phyloP scores from a whole-genome alignment of 2,113 vertebrate genomes.

The Pica pica region DNA sequence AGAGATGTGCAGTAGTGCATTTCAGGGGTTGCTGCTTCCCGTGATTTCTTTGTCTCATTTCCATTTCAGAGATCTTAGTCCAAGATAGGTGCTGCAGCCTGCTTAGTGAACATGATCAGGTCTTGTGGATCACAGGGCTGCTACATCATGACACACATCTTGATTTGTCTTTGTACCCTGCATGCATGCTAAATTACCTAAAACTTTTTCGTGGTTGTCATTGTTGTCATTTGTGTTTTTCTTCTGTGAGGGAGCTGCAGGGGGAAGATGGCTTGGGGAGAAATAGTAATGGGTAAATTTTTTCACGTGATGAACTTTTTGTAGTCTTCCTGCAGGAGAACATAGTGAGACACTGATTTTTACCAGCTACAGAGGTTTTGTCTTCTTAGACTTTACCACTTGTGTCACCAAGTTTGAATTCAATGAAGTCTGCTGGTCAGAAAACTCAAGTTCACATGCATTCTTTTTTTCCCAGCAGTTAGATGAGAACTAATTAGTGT shows the following conservation, averaged over 20 bases:
- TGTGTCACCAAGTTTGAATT: not conserved
- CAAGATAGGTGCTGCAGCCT: not conserved
- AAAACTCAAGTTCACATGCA: not conserved
- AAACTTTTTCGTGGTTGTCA: not conserved
- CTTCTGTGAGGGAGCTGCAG: not conserved
- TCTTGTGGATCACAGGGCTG: not conserved
- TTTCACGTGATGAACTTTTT: not conserved
- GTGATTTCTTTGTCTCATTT: not conserved
- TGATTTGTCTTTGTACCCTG: not conserved
- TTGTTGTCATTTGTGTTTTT: not conserved
- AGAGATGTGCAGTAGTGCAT: not conserved
- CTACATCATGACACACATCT: not conserved
- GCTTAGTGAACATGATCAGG: not conserved
- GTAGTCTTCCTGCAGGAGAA: not conserved
- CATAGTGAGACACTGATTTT: not conserved
- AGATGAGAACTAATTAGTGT: slow-evolving; percentile 31
- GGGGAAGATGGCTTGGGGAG: not conserved
- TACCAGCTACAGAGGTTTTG: not conserved
- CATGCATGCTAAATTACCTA: not conserved
- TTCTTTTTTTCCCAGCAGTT: not conserved
- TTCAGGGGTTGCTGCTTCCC: not conserved
- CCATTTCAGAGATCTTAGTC: not conserved
- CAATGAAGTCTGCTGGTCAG: not conserved
- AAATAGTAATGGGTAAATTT: not conserved
- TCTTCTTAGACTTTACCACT: not conserved